Base-by-base conservation (phyloP, 2,888 invertebrate genomes). In the Neria commutata region DNA sequence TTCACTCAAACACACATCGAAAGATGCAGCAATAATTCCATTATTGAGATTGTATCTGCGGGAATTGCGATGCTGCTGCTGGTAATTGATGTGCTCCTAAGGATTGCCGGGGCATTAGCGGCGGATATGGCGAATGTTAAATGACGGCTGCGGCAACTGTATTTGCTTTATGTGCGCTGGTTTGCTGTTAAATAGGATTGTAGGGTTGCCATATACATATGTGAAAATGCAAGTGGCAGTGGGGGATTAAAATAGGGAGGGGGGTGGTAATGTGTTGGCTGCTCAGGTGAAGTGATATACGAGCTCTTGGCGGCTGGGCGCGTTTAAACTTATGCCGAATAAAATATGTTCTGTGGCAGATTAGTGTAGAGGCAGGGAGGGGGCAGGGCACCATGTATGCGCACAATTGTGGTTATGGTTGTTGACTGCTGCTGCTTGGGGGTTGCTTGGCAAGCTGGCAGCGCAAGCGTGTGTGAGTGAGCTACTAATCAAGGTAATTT, bases 401-500 rank as follows among this genome's bases (percentile, higher is more conserved):
- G n/a, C n/a, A n/a, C n/a, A n/a, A n/a, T n/a, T n/a, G n/a, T n/a
- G n/a, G n/a, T n/a, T n/a, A n/a, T n/a, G n/a, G n/a, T n/a, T n/a
- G n/a, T n/a, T n/a, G n/a, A n/a, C n/a, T n/a, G n/a, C n/a, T n/a
- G 29, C 29, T 29, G 29, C 29, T 29, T 8, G 29, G 29, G 29
- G 29, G 6, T 6, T 29, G 11, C 29, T 8, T 11, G 11, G 29
- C 6, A 29, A 11, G 29, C 29, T 21, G 47, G 14, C 3, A 1
- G 47, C 14, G 16, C 11, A 10, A 3, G 24, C 14, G 16, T 14
- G 23, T 29, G 1, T 29, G 26, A 19, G 33, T 11, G 34, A 16
- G 21, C 14, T 19, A 16, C 50, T 50, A 50, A 50, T 50, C 50
- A 50, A 50, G 34, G 50, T 50, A 50, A 50, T 50, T 50, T 19